These are phyloP conservation scores for Lepus townsendii DNA, from an alignment of 2,797 vertebrate species.

Conservation along the genomic window DNA sequence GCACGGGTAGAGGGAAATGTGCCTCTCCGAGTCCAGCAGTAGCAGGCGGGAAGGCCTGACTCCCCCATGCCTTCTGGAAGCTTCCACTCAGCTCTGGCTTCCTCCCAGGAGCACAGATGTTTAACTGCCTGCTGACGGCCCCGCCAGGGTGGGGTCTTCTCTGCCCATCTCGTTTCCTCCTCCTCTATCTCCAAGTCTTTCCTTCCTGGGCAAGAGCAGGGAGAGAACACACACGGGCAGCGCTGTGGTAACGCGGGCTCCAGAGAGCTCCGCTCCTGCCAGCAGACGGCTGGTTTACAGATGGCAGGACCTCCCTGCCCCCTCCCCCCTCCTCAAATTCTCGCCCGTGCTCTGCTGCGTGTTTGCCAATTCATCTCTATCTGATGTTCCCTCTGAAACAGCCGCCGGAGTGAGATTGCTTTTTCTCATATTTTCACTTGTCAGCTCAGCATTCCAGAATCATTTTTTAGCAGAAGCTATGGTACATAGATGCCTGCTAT, in stretches of 20 bases:
- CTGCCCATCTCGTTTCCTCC: conserved; percentile 65
- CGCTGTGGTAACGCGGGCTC: not conserved
- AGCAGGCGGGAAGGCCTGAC: not conserved
- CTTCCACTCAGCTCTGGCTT: conserved; percentile 9
- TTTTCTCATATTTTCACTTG: conserved; percentile 36
- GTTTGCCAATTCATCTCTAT: not conserved
- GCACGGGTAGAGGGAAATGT: not conserved
- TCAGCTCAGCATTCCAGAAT: not conserved
- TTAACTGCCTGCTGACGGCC: not conserved
- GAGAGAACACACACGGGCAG: conserved; percentile 47
- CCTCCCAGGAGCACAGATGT: not conserved
- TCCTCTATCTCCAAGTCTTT: conserved; percentile 47
- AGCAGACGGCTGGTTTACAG: not conserved
- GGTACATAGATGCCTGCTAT: not conserved
- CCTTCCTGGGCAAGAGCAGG: conserved; percentile 30
- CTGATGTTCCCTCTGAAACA: not conserved
- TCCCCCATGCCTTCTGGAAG: not conserved
- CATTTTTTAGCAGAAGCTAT: not conserved
- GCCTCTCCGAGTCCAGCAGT: not conserved
- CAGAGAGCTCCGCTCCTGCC: not conserved
- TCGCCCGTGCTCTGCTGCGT: not conserved
- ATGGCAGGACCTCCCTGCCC: not conserved
- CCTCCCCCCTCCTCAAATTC: not conserved
- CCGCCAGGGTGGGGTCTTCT: not conserved
- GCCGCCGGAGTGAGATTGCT: not conserved